These are phyloP conservation scores for Acanthoscelides obtectus DNA, from an alignment of 2,888 invertebrate species.

Conservation along the genomic window DNA sequence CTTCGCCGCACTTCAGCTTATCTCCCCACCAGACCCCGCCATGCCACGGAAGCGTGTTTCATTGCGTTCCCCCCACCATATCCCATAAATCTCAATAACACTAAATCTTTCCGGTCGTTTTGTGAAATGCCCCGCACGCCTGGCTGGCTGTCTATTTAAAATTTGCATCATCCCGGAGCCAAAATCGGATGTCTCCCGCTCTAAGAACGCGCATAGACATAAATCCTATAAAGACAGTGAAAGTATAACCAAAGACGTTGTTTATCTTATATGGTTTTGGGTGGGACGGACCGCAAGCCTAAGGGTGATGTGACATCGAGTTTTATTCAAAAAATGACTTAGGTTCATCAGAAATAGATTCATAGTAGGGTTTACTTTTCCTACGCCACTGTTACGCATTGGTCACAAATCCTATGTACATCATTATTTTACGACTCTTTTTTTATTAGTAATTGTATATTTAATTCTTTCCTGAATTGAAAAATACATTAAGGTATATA, in stretches of 20 bases:
- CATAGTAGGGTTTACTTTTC: too few relatives aligned
- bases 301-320: background rate
- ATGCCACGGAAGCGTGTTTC: background rate
- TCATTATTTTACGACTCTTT: too few relatives aligned
- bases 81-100: constrained; percentile 24
- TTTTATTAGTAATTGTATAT: too few relatives aligned
- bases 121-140: constrained; percentile 20
- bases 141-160: constrained; percentile 24
- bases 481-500: too few relatives aligned
- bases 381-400: too few relatives aligned
- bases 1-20: background rate
- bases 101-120: constrained; percentile 23
- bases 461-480: too few relatives aligned
- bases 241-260: background rate
- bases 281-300: background rate
- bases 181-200: background rate
- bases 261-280: background rate
- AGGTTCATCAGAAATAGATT: too few relatives aligned
- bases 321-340: too few relatives aligned
- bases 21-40: background rate
- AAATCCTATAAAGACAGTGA: background rate
- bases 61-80: constrained; percentile 12
- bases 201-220: background rate
- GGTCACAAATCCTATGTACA: too few relatives aligned
- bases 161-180: constrained; percentile 15